Conservation (phyloP, 2,113 vertebrate genomes). For the Eurypyga helias region DNA sequence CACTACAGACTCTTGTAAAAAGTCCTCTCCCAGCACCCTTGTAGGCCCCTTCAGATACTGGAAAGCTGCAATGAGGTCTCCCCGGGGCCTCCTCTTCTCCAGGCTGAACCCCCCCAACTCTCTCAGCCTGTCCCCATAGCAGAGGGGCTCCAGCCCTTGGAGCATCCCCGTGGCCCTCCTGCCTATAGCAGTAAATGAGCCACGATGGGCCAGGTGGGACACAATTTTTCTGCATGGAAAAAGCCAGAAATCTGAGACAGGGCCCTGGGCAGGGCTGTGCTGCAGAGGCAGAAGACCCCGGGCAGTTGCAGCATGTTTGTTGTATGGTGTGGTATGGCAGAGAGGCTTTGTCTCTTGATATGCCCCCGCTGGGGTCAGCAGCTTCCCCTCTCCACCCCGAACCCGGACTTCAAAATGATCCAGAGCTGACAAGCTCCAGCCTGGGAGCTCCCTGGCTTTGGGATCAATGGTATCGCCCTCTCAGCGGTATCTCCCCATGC, state of each 20-base stretch:
- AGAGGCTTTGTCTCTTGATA: not conserved
- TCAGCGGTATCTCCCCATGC: fast-evolving
- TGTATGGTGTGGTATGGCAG: not conserved
- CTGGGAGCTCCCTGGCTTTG: not conserved
- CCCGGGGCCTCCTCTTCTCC: no score
- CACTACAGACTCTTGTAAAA: no score
- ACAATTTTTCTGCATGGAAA: not conserved
- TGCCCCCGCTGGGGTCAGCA: no score
- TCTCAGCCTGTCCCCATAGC: no score
- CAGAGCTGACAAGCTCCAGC: not conserved
- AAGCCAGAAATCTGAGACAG: not conserved
- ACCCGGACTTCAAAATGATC: not conserved
- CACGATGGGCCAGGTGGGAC: not conserved
- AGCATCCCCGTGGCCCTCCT: not conserved
- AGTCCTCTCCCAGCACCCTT: no score
- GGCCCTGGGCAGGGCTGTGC: not conserved
- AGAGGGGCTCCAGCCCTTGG: no score
- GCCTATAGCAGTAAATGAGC: not conserved
- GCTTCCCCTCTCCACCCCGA: not conserved
- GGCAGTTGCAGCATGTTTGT: not conserved
- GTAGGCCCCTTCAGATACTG: no score
- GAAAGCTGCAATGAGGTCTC: no score
- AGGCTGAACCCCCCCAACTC: no score
- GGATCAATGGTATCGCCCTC: not conserved
- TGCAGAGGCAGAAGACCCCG: not conserved